Conservation (phyloP, 2,888 invertebrate species). For the Syrista parreyssii region DNA sequence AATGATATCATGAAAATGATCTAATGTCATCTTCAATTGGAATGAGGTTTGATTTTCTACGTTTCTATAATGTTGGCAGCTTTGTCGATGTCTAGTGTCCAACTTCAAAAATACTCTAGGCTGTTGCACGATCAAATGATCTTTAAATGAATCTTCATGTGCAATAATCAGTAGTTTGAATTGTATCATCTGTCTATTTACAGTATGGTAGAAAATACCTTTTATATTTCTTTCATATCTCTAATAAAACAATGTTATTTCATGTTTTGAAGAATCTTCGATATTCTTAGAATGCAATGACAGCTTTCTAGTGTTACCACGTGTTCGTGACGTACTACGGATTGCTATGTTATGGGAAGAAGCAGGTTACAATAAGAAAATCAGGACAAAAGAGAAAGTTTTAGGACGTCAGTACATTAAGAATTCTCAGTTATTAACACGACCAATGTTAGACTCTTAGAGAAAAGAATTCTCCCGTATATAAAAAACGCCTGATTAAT, state of each 20-base stretch:
- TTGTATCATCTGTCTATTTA: not conserved
- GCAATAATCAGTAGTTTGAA: not conserved
- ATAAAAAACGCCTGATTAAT: not conserved
- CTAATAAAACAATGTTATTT: not conserved
- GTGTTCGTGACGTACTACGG: not conserved
- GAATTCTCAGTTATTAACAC: not conserved
- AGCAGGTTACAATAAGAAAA: slow-evolving; percentile 1
- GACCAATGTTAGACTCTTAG: not conserved
- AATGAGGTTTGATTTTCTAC: no score
- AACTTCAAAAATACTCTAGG: no score
- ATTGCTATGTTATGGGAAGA: not conserved
- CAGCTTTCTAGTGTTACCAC: not conserved
- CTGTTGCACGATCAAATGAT: no score
- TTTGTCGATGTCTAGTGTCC: no score
- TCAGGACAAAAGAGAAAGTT: slow-evolving; percentile 55
- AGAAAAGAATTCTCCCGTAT: not conserved
- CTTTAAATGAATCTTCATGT: no score
- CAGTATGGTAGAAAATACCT: not conserved
- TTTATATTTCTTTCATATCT: no score
- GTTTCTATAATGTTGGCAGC: no score
- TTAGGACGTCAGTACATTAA: slow-evolving; percentile 44
- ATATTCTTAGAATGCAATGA: not conserved
- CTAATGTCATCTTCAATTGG: no score
- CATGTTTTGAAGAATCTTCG: not conserved
- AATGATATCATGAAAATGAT: no score